phyloP scores from a whole-genome alignment of 1,140 invertebrate genomes.

The Sminthurinus signatus region DNA sequence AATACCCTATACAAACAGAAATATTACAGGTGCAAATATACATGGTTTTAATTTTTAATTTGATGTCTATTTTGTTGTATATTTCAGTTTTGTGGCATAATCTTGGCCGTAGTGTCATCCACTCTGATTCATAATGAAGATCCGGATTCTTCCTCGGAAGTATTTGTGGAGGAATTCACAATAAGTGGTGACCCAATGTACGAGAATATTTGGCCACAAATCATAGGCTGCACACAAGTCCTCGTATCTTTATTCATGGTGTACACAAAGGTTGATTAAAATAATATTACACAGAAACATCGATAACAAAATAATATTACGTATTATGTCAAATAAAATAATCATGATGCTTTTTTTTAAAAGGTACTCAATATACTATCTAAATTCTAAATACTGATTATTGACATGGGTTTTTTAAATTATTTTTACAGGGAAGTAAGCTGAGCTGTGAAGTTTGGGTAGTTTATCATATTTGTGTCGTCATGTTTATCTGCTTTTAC shows the following conservation, averaged over 20 bases:
- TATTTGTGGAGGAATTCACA: constrained; percentile 10
- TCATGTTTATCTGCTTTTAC: constrained; percentile 8
- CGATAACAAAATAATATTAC: not conserved
- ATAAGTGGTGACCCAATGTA: constrained; percentile 11
- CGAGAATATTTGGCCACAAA: constrained; percentile 1
- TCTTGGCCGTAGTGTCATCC: constrained; percentile 16
- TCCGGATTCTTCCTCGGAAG: not conserved
- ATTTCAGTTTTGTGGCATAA: constrained; percentile 13
- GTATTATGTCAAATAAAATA: not conserved
- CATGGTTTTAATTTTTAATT: not conserved
- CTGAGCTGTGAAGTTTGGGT: constrained; percentile 12
- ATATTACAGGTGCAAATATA: too few species aligned
- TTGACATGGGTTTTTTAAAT: not conserved
- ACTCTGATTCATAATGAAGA: not conserved
- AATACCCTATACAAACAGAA: too few species aligned
- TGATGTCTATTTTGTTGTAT: not conserved
- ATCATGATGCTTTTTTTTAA: not conserved
- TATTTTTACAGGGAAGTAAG: not conserved
- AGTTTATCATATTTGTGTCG: constrained; percentile 12
- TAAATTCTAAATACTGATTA: not conserved
- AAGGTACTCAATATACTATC: too few species aligned
- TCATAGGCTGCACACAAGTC: constrained; percentile 12
- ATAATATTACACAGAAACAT: not conserved
- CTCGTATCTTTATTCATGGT: constrained; percentile 21
- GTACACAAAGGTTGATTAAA: constrained; percentile 17